These are phyloP conservation scores for Caenorhabditis tropicalis DNA, from an alignment of 1,140 invertebrate genomes.

Conservation along the genomic window DNA sequence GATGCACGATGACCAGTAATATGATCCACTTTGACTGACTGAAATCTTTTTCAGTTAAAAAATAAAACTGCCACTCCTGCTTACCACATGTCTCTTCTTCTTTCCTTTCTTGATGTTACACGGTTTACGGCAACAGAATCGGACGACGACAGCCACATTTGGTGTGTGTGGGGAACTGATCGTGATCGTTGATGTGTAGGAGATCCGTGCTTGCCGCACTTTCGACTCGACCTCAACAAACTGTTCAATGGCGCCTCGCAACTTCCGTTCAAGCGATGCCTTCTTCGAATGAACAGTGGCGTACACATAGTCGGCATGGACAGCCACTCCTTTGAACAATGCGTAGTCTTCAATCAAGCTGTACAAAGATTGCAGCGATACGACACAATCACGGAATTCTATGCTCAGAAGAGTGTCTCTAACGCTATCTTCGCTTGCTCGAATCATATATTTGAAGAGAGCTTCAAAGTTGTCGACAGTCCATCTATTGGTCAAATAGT, in stretches of 20 bases:
- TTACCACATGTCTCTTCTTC: background rate
- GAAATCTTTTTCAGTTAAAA: background rate
- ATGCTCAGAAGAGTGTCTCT: constrained; percentile 7
- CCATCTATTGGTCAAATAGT: constrained; percentile 14
- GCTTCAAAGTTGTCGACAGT: constrained; percentile 3
- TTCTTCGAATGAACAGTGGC: constrained; percentile 7
- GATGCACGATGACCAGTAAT: background rate
- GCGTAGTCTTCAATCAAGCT: background rate
- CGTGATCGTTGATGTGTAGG: background rate
- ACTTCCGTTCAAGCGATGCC: background rate
- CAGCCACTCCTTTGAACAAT: constrained; percentile 1
- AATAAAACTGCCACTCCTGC: background rate
- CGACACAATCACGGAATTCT: constrained; percentile 10
- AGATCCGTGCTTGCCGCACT: background rate
- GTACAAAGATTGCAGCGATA: background rate
- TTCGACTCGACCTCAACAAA: constrained; percentile 1
- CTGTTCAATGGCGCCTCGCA: background rate
- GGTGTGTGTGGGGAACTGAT: constrained; percentile 24
- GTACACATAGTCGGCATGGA: constrained; percentile 4
- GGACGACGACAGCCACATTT: background rate
- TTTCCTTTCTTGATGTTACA: no score
- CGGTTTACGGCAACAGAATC: background rate
- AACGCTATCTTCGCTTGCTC: background rate
- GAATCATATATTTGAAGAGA: constrained; percentile 24
- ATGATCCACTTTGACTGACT: constrained; percentile 16